Conservation (phyloP, 2,113 vertebrate species). For the Dunckerocampus dactyliophorus region DNA sequence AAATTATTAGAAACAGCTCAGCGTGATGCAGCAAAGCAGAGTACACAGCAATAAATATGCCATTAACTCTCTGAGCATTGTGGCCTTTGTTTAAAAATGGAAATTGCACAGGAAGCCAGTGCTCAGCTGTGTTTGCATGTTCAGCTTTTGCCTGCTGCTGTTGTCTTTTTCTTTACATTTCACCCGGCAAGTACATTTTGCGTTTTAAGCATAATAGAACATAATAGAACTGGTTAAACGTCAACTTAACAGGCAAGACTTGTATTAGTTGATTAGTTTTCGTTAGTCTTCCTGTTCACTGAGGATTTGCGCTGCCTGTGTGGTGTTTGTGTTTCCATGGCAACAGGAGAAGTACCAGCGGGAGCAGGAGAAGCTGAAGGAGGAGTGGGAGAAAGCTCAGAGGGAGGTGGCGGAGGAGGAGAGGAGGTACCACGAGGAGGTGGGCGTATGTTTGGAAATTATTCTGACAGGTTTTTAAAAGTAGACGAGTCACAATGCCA, state of each 20-base stretch:
- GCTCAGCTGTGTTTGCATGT: slow-evolving; percentile 21
- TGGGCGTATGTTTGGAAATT: slow-evolving; percentile 61
- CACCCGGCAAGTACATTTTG: slow-evolving; percentile 8
- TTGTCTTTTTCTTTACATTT: slow-evolving; percentile 23
- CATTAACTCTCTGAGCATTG: not conserved
- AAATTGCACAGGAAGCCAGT: slow-evolving; percentile 27
- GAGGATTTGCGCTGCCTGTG: not conserved
- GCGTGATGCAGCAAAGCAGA: not conserved
- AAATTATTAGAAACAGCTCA: too few species aligned
- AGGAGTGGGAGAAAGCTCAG: slow-evolving; percentile 95
- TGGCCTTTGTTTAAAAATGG: not conserved
- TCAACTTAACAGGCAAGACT: too few species aligned
- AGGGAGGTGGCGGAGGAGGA: slow-evolving; percentile 94
- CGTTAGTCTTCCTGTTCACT: too few species aligned
- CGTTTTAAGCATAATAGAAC: too few species aligned
- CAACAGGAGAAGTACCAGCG: slow-evolving; percentile 88
- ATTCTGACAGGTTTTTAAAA: too few species aligned
- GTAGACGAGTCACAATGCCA: not conserved
- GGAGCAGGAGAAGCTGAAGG: slow-evolving; percentile 92
- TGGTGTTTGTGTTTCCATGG: slow-evolving; percentile 57
- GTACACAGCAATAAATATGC: not conserved
- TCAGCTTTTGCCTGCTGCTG: slow-evolving; percentile 25
- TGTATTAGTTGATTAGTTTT: not conserved
- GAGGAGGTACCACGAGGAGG: slow-evolving; percentile 93
- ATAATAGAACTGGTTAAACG: too few species aligned